Base-by-base conservation (phyloP, 2,113 vertebrate genomes). In the Toxotes chatareus region DNA sequence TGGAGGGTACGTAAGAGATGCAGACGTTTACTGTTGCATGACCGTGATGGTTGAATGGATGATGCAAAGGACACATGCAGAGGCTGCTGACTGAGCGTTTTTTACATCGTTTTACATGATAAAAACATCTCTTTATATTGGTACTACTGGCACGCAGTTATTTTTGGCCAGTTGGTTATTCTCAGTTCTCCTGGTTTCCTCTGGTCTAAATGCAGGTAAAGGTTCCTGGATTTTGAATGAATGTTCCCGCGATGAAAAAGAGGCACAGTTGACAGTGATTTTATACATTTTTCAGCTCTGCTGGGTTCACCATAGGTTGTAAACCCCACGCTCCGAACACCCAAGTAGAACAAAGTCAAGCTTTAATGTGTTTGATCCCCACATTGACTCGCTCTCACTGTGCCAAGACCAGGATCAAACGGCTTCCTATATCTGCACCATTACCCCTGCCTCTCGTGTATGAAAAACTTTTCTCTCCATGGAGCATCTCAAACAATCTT, bases 401-500 rank as follows among this genome's bases (percentile, higher is more conserved):
- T 56, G 42, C 16, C 21, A 21, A 38, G 66, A 60, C 56, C 3
- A 16, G 46, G 77, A 76, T 79, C 7, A 86, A 85, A 74, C 53
- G 36, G 32, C 72, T 44, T 63, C 47, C 63, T 44, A 70, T 77
- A 68, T 47, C 21, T 21, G 51, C 65, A 56, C 53, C 14, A 44
- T 38, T 59, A 60, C 81, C 79, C 11, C 51, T 3, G 23, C 60
- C 72, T 44, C 31, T 4, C n/a, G n/a, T 55, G 42, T 64, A 34
- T 69, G 44, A 64, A 66, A 34, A 61, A 69, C 82, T 83, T 76
- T 69, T 68, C 80, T 82, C 59, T 31, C 55, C 10, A 1, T 5
- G 34, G 38, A 10, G 27, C 56, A 10, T 46, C 56, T 44, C 49
- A 23, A 32, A 67, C 62, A 9, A 14, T 11, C 49, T 0, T 44